Percentiles rank a stretch among this genome's conserved stretches.
These are phyloP conservation scores for Kradibia gibbosae DNA, from an alignment of 1,140 invertebrate species.

Conservation along the genomic window DNA sequence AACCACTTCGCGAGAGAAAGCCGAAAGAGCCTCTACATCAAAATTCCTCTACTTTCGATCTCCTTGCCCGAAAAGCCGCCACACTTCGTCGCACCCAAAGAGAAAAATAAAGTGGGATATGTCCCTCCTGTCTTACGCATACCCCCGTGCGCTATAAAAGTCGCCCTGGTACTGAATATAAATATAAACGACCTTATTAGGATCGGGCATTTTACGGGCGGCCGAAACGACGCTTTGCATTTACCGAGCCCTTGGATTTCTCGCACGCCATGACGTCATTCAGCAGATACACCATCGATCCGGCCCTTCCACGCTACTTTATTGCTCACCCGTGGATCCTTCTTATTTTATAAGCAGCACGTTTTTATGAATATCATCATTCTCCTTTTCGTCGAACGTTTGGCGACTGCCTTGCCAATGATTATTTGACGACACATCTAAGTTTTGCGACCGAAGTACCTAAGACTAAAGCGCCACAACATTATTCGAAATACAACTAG, in stretches of 20 bases:
- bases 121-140: constrained; percentile 36
- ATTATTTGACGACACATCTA: too few relatives aligned
- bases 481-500: too few relatives aligned
- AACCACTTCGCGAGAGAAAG: neutral
- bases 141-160: constrained; percentile 57
- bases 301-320: neutral
- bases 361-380: neutral
- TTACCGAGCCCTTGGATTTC: constrained; percentile 25
- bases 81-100: neutral
- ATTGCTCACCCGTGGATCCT: neutral
- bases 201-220: constrained; percentile 24
- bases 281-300: neutral
- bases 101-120: constrained; percentile 38
- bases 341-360: neutral
- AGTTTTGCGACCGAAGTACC: too few relatives aligned
- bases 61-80: neutral
- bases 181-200: constrained; percentile 71
- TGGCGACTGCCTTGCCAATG: neutral
- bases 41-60: neutral
- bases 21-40: neutral
- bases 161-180: constrained; percentile 61
- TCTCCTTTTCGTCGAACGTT: neutral
- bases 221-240: constrained; percentile 27
- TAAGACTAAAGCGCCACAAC: too few relatives aligned
- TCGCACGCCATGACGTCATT: constrained; percentile 27